Conservation (phyloP, 1,140 invertebrate species). For the Cheumatopsyche charites region DNA sequence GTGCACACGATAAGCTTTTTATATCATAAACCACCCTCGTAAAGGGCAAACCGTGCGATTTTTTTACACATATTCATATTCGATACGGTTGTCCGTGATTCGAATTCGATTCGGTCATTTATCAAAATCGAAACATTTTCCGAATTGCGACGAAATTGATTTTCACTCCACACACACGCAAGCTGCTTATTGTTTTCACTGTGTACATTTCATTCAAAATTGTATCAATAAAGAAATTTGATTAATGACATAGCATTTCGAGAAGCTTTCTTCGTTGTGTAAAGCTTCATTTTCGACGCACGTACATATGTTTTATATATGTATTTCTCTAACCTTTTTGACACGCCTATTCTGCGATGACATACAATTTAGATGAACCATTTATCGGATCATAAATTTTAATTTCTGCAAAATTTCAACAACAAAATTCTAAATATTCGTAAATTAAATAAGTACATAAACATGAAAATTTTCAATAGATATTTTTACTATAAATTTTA, state of each 20-base stretch:
- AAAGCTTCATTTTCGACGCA: neutral
- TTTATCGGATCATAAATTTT: too few relatives aligned
- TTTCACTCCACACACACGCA: neutral
- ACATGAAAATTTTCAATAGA: too few relatives aligned
- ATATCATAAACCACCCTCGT: neutral
- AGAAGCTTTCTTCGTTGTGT: neutral
- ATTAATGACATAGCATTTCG: conserved; percentile 25
- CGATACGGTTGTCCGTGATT: neutral
- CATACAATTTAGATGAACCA: too few relatives aligned
- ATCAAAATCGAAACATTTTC: conserved; percentile 13
- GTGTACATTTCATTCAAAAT: conserved; percentile 13
- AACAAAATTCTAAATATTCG: too few relatives aligned
- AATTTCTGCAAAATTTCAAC: too few relatives aligned
- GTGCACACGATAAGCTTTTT: neutral
- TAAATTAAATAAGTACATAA: too few relatives aligned
- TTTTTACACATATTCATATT: neutral
- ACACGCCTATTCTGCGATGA: neutral
- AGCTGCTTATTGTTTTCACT: conserved; percentile 1
- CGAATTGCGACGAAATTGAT: conserved; percentile 17
- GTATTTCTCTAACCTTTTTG: neutral
- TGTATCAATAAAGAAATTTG: conserved; percentile 16
- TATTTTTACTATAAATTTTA: conserved; percentile 13
- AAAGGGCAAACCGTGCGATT: conserved; percentile 3
- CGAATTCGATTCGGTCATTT: conserved; percentile 5
- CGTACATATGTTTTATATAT: too few relatives aligned